A percentile compares a stretch with the other conserved stretches of the same genome.
Conservation (phyloP, 2,888 invertebrate species). For the Mythimna impura region DNA sequence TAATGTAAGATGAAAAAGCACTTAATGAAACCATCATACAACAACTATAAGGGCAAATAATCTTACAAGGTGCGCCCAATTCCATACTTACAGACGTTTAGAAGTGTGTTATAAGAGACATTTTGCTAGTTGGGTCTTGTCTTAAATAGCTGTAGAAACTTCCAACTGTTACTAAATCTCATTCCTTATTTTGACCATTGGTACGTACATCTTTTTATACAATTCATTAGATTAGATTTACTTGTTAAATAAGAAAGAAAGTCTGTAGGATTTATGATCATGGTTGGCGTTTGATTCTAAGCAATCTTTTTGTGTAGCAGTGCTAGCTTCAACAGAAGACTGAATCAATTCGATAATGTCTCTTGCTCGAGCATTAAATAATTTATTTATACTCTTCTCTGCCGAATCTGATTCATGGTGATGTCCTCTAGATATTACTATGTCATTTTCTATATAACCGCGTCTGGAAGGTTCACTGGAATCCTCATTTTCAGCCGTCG, state of each 20-base stretch:
- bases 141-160: not conserved
- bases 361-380: not conserved
- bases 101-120: too few relatives aligned
- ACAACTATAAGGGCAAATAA: too few relatives aligned
- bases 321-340: slow-evolving; percentile 38
- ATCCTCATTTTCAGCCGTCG: not conserved
- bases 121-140: too few relatives aligned
- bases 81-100: too few relatives aligned
- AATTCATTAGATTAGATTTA: slow-evolving; percentile 7
- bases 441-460: slow-evolving; percentile 21
- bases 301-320: slow-evolving; percentile 14
- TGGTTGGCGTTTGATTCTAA: not conserved
- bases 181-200: not conserved
- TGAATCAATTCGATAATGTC: slow-evolving; percentile 44
- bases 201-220: not conserved
- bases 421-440: slow-evolving; percentile 30
- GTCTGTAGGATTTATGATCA: slow-evolving; percentile 54
- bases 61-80: too few relatives aligned
- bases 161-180: not conserved
- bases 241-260: slow-evolving; percentile 56
- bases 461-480: not conserved
- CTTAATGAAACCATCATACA: too few relatives aligned
- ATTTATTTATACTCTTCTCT: slow-evolving; percentile 36
- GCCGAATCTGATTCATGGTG: slow-evolving; percentile 20
- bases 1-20: too few relatives aligned